A percentile compares a stretch with the other conserved stretches of the same genome.
phyloP scores from a whole-genome alignment of 2,113 vertebrate species.

The Oceanodroma tethys region DNA sequence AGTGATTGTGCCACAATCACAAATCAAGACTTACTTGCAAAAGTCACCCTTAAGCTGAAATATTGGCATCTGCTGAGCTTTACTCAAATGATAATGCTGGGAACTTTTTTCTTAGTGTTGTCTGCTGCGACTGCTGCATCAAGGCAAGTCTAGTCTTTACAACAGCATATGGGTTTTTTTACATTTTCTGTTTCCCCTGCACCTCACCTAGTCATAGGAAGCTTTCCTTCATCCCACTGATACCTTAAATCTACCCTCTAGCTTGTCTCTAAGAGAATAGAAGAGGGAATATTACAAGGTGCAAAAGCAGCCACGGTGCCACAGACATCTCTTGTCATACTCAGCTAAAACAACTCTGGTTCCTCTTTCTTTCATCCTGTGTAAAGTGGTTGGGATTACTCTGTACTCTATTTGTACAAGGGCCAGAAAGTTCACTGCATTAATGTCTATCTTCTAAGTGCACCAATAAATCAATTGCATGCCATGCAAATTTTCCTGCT shows the following conservation, averaged over 20 bases:
- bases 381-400: conserved; percentile 12
- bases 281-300: background rate
- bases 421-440: conserved; percentile 35
- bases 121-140: conserved; percentile 61
- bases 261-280: background rate
- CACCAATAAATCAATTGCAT: conserved; percentile 8
- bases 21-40: background rate
- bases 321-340: background rate
- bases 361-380: background rate
- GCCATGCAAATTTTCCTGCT: background rate
- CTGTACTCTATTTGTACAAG: background rate
- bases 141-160: conserved; percentile 55
- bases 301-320: background rate
- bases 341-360: background rate
- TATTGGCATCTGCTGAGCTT: background rate
- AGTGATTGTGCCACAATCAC: background rate
- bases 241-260: background rate
- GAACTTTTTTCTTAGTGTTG: conserved; percentile 16
- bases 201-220: background rate
- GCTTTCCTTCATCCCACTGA: background rate
- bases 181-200: background rate
- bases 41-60: background rate
- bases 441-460: conserved; percentile 16
- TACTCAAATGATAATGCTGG: background rate
- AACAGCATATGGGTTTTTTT: background rate